These are phyloP conservation scores for Poeciliopsis paucimaculata DNA, from an alignment of 2,797 vertebrate genomes.

Conservation along the genomic window DNA sequence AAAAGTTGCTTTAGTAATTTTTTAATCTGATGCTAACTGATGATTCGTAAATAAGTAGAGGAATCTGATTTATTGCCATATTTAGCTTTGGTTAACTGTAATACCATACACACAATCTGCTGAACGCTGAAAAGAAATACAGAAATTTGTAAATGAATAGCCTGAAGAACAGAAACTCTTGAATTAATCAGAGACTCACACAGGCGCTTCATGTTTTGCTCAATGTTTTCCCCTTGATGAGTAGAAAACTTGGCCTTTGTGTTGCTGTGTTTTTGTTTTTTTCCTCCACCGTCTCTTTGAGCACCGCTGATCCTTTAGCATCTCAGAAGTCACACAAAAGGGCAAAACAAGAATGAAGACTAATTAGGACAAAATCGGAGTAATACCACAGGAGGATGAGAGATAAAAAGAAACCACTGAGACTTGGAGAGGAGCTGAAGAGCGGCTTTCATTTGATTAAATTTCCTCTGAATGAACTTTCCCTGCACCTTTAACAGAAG, in stretches of 20 bases:
- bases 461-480: constrained; percentile 24
- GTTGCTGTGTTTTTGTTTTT: constrained; percentile 17
- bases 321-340: constrained; percentile 57
- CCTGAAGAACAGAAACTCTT: neutral
- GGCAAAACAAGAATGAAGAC: constrained; percentile 53
- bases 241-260: constrained; percentile 37
- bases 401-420: constrained; percentile 26
- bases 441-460: constrained; percentile 29
- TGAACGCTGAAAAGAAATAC: constrained; percentile 15
- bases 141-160: constrained; percentile 8
- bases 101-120: neutral
- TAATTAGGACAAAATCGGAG: constrained; percentile 60
- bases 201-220: constrained; percentile 12
- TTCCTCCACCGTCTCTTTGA: constrained; percentile 18
- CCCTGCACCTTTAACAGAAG: constrained; percentile 13
- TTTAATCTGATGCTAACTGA: neutral
- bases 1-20: neutral
- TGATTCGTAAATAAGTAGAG: neutral
- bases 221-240: constrained; percentile 41
- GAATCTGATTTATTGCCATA: neutral
- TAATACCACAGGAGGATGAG: constrained; percentile 41
- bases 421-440: constrained; percentile 25
- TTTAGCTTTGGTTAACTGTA: neutral
- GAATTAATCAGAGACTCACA: neutral
- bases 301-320: constrained; percentile 44